These are phyloP conservation scores for Drosophila ambigua DNA, from an alignment of 1,140 invertebrate species.

Conservation along the genomic window DNA sequence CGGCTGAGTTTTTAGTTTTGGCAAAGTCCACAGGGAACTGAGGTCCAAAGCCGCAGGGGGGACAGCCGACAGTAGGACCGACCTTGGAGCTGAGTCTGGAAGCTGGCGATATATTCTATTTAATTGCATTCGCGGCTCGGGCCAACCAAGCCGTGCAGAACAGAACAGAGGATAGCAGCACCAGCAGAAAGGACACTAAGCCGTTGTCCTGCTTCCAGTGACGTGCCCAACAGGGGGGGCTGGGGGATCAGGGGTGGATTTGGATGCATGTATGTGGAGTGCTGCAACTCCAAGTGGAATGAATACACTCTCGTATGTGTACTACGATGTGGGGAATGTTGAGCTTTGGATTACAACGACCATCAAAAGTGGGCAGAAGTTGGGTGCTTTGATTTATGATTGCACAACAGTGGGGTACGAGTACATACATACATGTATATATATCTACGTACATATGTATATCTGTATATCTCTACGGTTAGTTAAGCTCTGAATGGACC, in stretches of 20 bases:
- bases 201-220: slow-evolving; percentile 34
- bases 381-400: slow-evolving; percentile 68
- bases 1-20: slow-evolving; percentile 61
- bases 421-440: not conserved
- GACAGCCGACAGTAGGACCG: slow-evolving; percentile 1
- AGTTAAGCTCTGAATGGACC: slow-evolving; percentile 26
- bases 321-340: slow-evolving; percentile 50
- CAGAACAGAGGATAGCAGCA: slow-evolving; percentile 7
- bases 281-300: slow-evolving; percentile 27
- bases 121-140: slow-evolving; percentile 73
- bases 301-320: too few relatives aligned
- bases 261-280: slow-evolving; percentile 1
- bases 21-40: slow-evolving; percentile 20
- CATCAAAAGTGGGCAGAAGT: slow-evolving; percentile 52
- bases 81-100: slow-evolving; percentile 13
- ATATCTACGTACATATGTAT: not conserved
- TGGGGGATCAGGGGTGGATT: slow-evolving; percentile 2
- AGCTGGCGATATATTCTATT: slow-evolving; percentile 71
- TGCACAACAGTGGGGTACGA: slow-evolving; percentile 35
- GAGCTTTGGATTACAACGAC: slow-evolving; percentile 63
- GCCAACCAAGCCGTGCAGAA: slow-evolving; percentile 21
- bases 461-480: slow-evolving; percentile 1
- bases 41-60: too few relatives aligned
- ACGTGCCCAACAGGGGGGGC: slow-evolving; percentile 1
- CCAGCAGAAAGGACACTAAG: slow-evolving; percentile 41